A percentile compares a stretch with the other conserved stretches of the same genome.
phyloP scores from a whole-genome alignment of 2,888 invertebrate species.

The Scaptomyza caliginosa region DNA sequence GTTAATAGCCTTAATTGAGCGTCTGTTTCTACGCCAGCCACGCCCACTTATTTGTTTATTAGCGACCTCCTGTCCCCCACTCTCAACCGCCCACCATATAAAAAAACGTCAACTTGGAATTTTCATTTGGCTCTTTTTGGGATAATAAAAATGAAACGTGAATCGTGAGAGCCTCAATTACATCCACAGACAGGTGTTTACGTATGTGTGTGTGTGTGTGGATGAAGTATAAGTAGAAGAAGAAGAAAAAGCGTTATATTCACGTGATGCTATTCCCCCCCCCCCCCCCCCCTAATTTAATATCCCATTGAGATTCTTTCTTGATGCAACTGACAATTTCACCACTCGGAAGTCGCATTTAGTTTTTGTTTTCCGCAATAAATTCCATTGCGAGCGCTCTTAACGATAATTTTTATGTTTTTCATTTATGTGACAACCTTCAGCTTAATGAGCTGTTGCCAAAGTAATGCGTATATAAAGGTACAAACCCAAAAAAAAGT shows the following conservation, averaged over 20 bases:
- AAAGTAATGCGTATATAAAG: constrained; percentile 27
- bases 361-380: constrained; percentile 23
- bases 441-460: constrained; percentile 50
- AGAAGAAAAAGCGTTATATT: background rate
- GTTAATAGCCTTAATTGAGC: constrained; percentile 79
- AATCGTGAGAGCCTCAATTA: constrained; percentile 55
- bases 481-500: no score
- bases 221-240: background rate
- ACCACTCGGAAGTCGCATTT: constrained; percentile 24
- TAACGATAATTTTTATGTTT: constrained; percentile 29
- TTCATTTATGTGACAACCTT: constrained; percentile 10
- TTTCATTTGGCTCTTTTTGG: constrained; percentile 72
- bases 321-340: constrained; percentile 50
- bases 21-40: constrained; percentile 64
- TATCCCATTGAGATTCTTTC: constrained; percentile 52
- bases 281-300: constrained; percentile 24
- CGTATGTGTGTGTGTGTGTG: background rate
- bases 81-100: constrained; percentile 23
- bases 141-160: constrained; percentile 66
- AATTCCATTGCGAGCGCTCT: constrained; percentile 43
- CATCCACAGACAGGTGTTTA: constrained; percentile 15
- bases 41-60: constrained; percentile 80
- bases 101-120: constrained; percentile 72
- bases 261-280: constrained; percentile 25
- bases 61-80: constrained; percentile 30